A percentile compares a stretch with the other conserved stretches of the same genome.
These are phyloP conservation scores for Leptothorax acervorum DNA, from an alignment of 2,888 invertebrate species.

Conservation along the genomic window DNA sequence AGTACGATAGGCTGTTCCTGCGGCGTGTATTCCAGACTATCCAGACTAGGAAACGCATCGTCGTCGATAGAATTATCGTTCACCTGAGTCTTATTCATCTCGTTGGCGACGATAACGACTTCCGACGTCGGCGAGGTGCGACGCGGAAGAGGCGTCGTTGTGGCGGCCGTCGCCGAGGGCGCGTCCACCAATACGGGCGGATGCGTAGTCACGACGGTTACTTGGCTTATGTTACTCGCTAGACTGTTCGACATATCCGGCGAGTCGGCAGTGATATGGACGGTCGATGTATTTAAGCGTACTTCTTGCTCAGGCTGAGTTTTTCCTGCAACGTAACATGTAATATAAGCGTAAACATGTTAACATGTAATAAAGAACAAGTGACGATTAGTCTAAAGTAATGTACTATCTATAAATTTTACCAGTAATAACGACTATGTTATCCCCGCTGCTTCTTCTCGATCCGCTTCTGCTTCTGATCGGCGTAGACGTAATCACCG, in stretches of 20 bases:
- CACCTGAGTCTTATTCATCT: constrained; percentile 90
- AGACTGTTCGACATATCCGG: constrained; percentile 91
- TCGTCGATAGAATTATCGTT: constrained; percentile 91
- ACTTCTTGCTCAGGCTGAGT: constrained; percentile 77
- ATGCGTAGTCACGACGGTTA: constrained; percentile 94
- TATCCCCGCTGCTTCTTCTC: constrained; percentile 80
- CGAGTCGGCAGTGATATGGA: constrained; percentile 86
- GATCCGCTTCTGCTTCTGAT: constrained; percentile 79
- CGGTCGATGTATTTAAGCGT: constrained; percentile 86
- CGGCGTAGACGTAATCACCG: constrained; percentile 84
- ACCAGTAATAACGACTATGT: constrained; percentile 84
- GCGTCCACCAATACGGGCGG: constrained; percentile 92
- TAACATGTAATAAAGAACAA: neutral
- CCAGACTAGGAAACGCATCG: constrained; percentile 91
- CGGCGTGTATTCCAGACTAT: constrained; percentile 89
- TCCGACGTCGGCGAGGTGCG: constrained; percentile 89
- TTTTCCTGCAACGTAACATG: constrained; percentile 71
- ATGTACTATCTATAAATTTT: constrained; percentile 41
- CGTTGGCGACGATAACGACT: constrained; percentile 94
- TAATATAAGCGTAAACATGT: neutral
- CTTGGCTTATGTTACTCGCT: constrained; percentile 91
- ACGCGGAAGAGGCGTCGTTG: constrained; percentile 90
- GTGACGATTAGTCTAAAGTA: neutral
- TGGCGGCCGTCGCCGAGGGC: constrained; percentile 90
- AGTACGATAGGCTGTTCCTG: constrained; percentile 83